phyloP scores from a whole-genome alignment of 2,888 invertebrate species.

The Ornithoptera priamus region DNA sequence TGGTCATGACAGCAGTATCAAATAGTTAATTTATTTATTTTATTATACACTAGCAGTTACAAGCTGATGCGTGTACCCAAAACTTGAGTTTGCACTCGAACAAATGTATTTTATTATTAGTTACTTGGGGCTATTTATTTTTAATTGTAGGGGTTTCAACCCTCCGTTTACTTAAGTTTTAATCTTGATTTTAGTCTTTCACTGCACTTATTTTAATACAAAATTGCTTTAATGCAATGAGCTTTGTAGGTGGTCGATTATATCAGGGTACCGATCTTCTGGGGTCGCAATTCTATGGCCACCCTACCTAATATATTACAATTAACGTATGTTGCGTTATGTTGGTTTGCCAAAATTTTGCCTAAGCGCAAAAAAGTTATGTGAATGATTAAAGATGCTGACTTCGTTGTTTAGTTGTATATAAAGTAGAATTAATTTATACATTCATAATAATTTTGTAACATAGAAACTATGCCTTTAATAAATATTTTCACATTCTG shows the following conservation, averaged over 20 bases:
- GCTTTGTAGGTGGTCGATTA: slow-evolving; percentile 19
- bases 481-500: background rate
- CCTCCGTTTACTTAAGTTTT: slow-evolving; percentile 8
- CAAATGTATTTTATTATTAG: too few species aligned
- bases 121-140: background rate
- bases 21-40: too few species aligned
- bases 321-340: background rate
- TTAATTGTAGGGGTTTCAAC: slow-evolving; percentile 7
- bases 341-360: background rate
- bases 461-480: background rate
- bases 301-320: slow-evolving; percentile 2
- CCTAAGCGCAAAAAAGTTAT: background rate
- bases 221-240: slow-evolving; percentile 23
- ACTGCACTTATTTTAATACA: slow-evolving; percentile 15
- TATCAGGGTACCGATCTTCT: slow-evolving; percentile 17
- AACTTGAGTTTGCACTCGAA: too few species aligned
- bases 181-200: slow-evolving; percentile 12
- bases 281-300: slow-evolving; percentile 12
- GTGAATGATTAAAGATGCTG: background rate
- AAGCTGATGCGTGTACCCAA: too few species aligned
- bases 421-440: too few species aligned
- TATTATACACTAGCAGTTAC: too few species aligned
- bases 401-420: too few species aligned
- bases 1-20: too few species aligned
- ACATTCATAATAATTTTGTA: too few species aligned